A percentile compares a stretch with the other conserved stretches of the same genome.
Evolutionary conservation across 2,797 vertebrate species (phyloP).

Genomic region (Melanotaenia nigrans): DNA sequence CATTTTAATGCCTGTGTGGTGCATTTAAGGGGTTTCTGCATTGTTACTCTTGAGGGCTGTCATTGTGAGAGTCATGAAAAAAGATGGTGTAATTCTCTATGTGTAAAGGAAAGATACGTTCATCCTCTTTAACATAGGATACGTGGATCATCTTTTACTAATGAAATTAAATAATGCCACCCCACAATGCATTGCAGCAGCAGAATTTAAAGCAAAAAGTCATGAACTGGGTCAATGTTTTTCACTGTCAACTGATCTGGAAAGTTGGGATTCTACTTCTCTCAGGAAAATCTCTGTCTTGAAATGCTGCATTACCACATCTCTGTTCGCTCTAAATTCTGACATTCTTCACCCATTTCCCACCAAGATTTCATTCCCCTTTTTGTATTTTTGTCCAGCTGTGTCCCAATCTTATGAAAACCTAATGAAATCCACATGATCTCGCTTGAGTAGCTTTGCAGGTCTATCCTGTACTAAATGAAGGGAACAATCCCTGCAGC

Average conservation of each 20-base stretch:
- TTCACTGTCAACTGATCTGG: too few relatives aligned
- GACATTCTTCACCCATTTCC: background rate
- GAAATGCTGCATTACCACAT: background rate
- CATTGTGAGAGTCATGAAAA: background rate
- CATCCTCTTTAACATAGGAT: background rate
- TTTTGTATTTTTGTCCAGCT: slow-evolving; percentile 7
- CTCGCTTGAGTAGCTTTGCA: background rate
- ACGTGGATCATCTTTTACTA: background rate
- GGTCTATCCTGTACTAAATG: slow-evolving; percentile 6
- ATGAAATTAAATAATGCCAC: background rate
- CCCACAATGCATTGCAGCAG: background rate
- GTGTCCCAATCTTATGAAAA: slow-evolving; percentile 10
- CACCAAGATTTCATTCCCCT: background rate
- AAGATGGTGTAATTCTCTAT: background rate
- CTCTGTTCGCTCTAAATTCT: background rate
- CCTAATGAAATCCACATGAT: slow-evolving; percentile 1
- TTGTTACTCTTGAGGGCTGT: background rate
- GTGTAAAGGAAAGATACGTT: background rate
- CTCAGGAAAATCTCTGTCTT: background rate
- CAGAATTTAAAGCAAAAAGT: background rate
- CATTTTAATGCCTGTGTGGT: background rate
- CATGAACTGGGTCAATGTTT: background rate
- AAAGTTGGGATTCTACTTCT: too few relatives aligned
- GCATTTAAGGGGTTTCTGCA: background rate
- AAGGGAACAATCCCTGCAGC: background rate